Evolutionary conservation across 2,888 invertebrate genomes (phyloP).

Genomic region (Zaprionus bogoriensis): DNA sequence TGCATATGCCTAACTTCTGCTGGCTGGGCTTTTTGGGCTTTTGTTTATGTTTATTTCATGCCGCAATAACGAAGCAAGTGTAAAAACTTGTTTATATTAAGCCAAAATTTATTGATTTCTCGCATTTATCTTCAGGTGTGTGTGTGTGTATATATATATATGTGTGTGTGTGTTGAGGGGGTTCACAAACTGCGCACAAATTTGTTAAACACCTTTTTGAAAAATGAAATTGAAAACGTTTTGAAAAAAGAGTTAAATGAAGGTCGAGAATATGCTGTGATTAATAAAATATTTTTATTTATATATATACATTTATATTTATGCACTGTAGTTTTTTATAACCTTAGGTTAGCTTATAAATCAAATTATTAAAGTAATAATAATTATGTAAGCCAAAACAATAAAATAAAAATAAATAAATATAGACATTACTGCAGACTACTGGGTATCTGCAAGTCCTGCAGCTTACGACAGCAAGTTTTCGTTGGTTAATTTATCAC

Average conservation of each 20-base stretch:
- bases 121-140: conserved; percentile 11
- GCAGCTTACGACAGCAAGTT: conserved; percentile 4
- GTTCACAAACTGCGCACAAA: conserved; percentile 33
- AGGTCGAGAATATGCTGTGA: not conserved
- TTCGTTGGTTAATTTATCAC: conserved; percentile 42
- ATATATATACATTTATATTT: no score
- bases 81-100: conserved; percentile 32
- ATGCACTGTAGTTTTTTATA: no score
- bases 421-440: not conserved
- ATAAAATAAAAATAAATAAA: no score
- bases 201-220: conserved; percentile 9
- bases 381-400: no score
- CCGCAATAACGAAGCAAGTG: not conserved
- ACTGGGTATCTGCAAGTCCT: not conserved
- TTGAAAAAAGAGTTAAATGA: not conserved
- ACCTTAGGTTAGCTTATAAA: no score
- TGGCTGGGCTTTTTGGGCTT: conserved; percentile 4
- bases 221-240: not conserved
- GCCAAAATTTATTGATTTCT: conserved; percentile 42
- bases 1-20: conserved; percentile 25
- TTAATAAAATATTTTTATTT: no score
- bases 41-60: conserved; percentile 31
- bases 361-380: no score
- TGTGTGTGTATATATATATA: no score
- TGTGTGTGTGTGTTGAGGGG: conserved; percentile 2